Conservation (phyloP, 2,888 invertebrate species). For the Chalcis sispes region DNA sequence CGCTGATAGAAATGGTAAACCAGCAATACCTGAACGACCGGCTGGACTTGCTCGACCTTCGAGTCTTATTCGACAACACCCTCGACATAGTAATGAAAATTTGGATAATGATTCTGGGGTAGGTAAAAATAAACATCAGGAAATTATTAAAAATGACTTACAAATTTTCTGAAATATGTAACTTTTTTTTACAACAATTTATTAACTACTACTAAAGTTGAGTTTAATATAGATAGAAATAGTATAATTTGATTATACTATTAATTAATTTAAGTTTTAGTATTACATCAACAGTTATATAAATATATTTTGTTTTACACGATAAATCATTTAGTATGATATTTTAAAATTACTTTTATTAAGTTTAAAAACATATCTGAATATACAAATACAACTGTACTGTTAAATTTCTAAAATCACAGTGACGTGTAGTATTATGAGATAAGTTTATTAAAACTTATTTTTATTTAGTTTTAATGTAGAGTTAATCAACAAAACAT, state of each 20-base stretch:
- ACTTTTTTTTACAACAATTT: constrained; percentile 21
- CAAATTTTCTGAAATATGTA: constrained; percentile 6
- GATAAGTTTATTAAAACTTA: constrained; percentile 29
- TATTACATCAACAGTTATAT: constrained; percentile 8
- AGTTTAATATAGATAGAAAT: too few relatives aligned
- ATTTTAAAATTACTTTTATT: constrained; percentile 19
- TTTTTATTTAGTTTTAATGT: constrained; percentile 31
- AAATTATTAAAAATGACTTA: constrained; percentile 1
- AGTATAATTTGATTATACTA: constrained; percentile 25
- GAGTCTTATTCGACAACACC: constrained; percentile 69
- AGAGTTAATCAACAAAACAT: constrained; percentile 8
- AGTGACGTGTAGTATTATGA: constrained; percentile 11
- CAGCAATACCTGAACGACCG: constrained; percentile 89
- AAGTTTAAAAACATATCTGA: constrained; percentile 21
- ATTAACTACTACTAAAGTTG: neutral
- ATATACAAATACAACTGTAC: neutral
- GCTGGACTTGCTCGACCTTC: constrained; percentile 81
- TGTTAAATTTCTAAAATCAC: constrained; percentile 21
- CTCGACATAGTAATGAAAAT: constrained; percentile 71
- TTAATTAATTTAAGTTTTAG: constrained; percentile 18
- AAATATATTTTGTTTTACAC: constrained; percentile 21
- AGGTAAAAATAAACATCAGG: constrained; percentile 62
- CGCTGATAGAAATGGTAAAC: constrained; percentile 79
- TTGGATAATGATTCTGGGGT: constrained; percentile 72
- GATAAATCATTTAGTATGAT: constrained; percentile 12